Evolutionary conservation across 2,113 vertebrate species (phyloP), one percentile per base, ranked within the genome.

Genomic region (Rafetus swinhoei): DNA sequence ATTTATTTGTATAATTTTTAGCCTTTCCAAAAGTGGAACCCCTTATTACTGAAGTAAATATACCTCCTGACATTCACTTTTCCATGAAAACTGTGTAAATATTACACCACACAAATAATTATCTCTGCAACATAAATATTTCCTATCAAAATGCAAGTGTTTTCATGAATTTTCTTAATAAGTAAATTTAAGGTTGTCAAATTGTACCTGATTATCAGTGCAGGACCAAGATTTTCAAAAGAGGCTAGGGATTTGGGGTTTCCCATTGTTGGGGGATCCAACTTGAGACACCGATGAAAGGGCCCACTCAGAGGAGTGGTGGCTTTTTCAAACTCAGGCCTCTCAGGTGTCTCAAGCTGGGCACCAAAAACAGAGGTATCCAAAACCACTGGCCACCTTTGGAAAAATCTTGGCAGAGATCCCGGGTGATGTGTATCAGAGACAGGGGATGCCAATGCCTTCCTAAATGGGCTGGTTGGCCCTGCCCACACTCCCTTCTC

Each of bases 1-100:
- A 93, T 89, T 93, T 96, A 90, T 93, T 94, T 92, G 65, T 94
- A 93, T 89, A 89, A 90, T 81, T 79, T 56, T 89, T 95, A n/a
- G 88, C 82, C 18, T 86, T 81, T 90, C 82, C 89, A 53, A 57
- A 69, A 87, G 60, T 52, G 53, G 79, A 86, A 69, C n/a, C 85
- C 90, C 7, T 92, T 90, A 93, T 96, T 95, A 95, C 59, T 79
- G 55, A 57, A 89, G 87, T 87, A 95, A 95, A 97, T 82, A 84
- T 82, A 60, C 89, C 89, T 81, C 19, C 56, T 52, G 55, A 65
- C 65, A 88, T 83, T 74, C 50, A 45, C 45, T 32, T 92, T 87
- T 89, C 88, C 87, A 24, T 86, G 21, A 57, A 96, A 90, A 85
- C 55, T 79, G 7, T 84, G 80, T 86, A 94, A 95, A 91, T 89